Conservation (phyloP, 2,888 invertebrate genomes). For the Caenorhabditis zanzibari region DNA sequence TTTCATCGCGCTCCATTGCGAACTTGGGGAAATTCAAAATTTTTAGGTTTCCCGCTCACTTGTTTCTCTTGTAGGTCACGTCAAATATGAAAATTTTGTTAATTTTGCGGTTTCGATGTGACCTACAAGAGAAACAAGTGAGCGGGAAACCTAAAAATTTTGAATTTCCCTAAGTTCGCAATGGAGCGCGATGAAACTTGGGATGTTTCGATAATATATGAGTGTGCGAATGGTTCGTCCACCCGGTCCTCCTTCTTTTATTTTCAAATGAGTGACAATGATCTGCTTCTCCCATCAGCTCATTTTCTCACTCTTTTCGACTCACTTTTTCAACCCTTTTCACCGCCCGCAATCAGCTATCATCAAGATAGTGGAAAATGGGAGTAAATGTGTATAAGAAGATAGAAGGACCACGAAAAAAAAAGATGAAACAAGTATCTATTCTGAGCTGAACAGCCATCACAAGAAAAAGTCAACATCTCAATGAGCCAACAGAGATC, state of each 20-base stretch:
- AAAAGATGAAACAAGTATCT: conserved; percentile 23
- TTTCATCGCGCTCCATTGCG: too few relatives aligned
- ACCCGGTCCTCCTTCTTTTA: background rate
- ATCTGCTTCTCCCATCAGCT: conserved; percentile 44
- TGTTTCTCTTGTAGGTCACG: too few relatives aligned
- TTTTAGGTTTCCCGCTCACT: too few relatives aligned
- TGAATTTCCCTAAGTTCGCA: too few relatives aligned
- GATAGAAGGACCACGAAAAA: background rate
- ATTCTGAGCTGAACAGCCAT: conserved; percentile 30
- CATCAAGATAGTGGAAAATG: conserved; percentile 13
- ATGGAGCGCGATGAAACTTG: too few relatives aligned
- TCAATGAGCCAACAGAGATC: background rate
- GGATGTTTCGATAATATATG: too few relatives aligned
- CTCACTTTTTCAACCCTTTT: conserved; percentile 31
- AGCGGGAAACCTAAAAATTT: too few relatives aligned
- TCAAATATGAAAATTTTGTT: too few relatives aligned
- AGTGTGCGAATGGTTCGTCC: conserved; percentile 8
- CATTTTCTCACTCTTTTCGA: conserved; percentile 26
- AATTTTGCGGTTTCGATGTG: too few relatives aligned
- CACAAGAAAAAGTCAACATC: background rate
- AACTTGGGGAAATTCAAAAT: too few relatives aligned
- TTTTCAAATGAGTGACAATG: conserved; percentile 47
- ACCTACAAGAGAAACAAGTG: too few relatives aligned
- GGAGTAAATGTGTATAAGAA: conserved; percentile 22
- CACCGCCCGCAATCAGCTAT: conserved; percentile 28